phyloP scores from a whole-genome alignment of 1,140 invertebrate genomes.

The Bombus vancouverensis region DNA sequence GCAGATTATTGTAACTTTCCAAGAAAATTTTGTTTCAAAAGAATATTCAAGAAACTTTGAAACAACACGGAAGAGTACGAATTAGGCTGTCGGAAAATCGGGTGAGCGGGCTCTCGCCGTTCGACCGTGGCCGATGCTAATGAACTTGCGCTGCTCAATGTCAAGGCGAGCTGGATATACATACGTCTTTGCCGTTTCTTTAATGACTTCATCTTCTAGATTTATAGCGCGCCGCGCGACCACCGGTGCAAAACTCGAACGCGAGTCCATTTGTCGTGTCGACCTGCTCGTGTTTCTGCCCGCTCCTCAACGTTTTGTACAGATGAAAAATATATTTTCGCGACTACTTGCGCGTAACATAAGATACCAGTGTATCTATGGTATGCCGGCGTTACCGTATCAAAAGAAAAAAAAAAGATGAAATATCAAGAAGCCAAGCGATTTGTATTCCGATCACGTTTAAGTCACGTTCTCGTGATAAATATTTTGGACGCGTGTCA shows the following conservation, averaged over 20 bases:
- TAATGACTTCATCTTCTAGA: constrained; percentile 51
- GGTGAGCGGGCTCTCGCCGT: not conserved
- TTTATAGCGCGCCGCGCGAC: constrained; percentile 19
- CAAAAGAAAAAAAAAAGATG: not conserved
- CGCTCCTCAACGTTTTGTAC: not conserved
- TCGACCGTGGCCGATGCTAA: constrained; percentile 34
- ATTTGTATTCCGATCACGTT: not conserved
- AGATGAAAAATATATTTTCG: constrained; percentile 23
- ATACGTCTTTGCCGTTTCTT: constrained; percentile 31
- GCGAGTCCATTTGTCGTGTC: not conserved
- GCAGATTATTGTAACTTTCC: not conserved
- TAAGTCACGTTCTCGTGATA: not conserved
- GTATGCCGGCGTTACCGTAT: not conserved
- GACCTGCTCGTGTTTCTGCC: not conserved
- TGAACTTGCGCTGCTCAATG: constrained; percentile 39
- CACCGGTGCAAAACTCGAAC: constrained; percentile 3
- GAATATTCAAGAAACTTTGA: too few relatives aligned
- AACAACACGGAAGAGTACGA: not conserved
- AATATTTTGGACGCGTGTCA: not conserved
- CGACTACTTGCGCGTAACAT: not conserved
- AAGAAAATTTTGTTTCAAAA: not conserved
- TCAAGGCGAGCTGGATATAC: constrained; percentile 33
- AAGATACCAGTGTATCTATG: too few relatives aligned
- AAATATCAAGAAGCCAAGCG: not conserved
- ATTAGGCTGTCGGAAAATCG: constrained; percentile 20